phyloP scores from a whole-genome alignment of 2,888 invertebrate species.

The Aspidiotus rigidus region DNA sequence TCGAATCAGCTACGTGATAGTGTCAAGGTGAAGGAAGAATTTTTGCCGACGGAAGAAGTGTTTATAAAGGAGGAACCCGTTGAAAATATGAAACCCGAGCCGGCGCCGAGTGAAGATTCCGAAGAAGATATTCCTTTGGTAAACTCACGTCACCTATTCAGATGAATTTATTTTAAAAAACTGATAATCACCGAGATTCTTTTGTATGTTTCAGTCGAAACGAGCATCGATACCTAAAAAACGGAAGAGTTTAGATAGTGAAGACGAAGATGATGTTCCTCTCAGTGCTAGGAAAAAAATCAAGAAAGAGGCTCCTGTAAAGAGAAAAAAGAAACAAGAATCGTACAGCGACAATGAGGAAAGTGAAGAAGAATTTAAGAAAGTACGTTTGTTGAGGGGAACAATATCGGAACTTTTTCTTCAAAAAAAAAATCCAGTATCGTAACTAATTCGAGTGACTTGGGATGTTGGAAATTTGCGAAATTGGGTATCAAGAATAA shows the following conservation, averaged over 20 bases:
- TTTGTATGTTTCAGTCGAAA: slow-evolving; percentile 10
- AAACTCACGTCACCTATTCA: slow-evolving; percentile 38
- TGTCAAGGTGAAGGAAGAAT: no score
- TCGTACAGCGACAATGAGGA: slow-evolving; percentile 51
- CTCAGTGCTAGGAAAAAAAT: slow-evolving; percentile 53
- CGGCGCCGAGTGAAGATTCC: slow-evolving; percentile 47
- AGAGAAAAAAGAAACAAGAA: slow-evolving; percentile 44
- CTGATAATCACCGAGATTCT: neutral
- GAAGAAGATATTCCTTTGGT: slow-evolving; percentile 71
- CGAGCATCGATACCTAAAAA: slow-evolving; percentile 21
- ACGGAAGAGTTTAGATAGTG: slow-evolving; percentile 43
- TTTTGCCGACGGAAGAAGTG: no score
- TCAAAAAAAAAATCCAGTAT: no score
- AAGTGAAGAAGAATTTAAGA: slow-evolving; percentile 34
- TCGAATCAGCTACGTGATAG: no score
- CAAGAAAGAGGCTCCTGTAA: slow-evolving; percentile 42
- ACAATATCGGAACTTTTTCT: no score
- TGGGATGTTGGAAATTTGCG: no score
- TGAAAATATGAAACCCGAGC: slow-evolving; percentile 42
- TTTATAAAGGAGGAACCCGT: no score
- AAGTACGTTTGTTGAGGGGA: no score
- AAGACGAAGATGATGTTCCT: slow-evolving; percentile 58
- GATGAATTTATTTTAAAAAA: no score
- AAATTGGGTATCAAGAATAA: no score
- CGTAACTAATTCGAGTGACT: no score